phyloP scores from a whole-genome alignment of 2,888 invertebrate genomes.

The Drosophila emarginata region DNA sequence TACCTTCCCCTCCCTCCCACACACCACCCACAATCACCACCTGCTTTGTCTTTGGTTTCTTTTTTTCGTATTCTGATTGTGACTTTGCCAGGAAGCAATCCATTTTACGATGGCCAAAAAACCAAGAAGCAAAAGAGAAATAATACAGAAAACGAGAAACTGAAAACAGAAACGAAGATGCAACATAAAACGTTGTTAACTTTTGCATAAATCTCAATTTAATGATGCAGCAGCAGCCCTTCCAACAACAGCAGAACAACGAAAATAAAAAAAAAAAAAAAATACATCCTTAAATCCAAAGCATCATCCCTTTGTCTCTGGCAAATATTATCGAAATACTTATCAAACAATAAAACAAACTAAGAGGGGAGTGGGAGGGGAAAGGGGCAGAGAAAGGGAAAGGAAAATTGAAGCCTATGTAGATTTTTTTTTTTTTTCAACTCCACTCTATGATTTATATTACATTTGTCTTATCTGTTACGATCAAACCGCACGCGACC shows the following conservation, averaged over 20 bases:
- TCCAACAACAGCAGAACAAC: constrained; percentile 3
- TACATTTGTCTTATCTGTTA: constrained; percentile 47
- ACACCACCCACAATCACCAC: not conserved
- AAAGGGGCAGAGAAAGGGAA: not conserved
- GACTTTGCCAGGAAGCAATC: constrained; percentile 8
- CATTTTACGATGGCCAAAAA: constrained; percentile 28
- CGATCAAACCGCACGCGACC: constrained; percentile 79
- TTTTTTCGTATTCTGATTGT: constrained; percentile 5
- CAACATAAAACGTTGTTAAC: constrained; percentile 42
- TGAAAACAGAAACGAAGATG: constrained; percentile 4
- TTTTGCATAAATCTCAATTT: constrained; percentile 63
- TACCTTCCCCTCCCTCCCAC: not conserved
- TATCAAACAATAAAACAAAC: constrained; percentile 74
- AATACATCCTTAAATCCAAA: no score
- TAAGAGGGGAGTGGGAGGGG: constrained; percentile 17
- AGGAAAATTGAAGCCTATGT: constrained; percentile 41
- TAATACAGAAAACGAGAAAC: no score
- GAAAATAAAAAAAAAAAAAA: no score
- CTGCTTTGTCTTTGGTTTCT: not conserved
- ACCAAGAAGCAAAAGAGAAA: not conserved
- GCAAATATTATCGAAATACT: constrained; percentile 72
- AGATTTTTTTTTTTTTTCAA: constrained; percentile 44
- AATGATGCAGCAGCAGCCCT: constrained; percentile 37
- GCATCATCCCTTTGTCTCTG: constrained; percentile 8
- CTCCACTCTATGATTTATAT: constrained; percentile 59